Evolutionary conservation across 1,140 invertebrate species (phyloP).

Genomic region (Onthophagus taurus): DNA sequence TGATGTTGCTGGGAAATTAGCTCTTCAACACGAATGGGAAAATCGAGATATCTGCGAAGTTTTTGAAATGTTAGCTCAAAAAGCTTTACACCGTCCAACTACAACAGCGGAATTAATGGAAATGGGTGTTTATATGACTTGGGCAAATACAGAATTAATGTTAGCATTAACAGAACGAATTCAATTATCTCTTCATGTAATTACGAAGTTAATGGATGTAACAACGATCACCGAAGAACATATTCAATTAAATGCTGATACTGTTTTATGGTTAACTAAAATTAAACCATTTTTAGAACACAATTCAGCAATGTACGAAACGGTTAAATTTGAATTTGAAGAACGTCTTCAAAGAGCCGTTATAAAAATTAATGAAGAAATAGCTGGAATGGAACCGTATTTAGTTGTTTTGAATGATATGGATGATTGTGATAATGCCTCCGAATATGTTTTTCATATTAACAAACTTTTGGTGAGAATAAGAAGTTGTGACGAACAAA

Average conservation of each 20-base stretch:
- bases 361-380: constrained; percentile 56
- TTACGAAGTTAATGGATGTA: constrained; percentile 57
- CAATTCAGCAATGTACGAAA: constrained; percentile 64
- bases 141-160: constrained; percentile 26
- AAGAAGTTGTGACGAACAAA: constrained; percentile 59
- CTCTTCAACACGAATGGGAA: constrained; percentile 41
- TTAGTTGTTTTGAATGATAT: constrained; percentile 58
- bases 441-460: constrained; percentile 58
- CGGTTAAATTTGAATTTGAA: constrained; percentile 71
- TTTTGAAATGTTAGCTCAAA: constrained; percentile 51
- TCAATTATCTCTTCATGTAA: constrained; percentile 47
- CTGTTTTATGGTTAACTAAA: constrained; percentile 60
- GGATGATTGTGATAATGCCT: constrained; percentile 54
- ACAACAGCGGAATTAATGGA: constrained; percentile 65
- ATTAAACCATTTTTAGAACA: constrained; percentile 64
- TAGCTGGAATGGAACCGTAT: constrained; percentile 62
- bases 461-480: constrained; percentile 63
- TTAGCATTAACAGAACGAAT: constrained; percentile 49
- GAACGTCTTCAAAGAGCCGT: constrained; percentile 59
- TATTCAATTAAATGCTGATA: constrained; percentile 54
- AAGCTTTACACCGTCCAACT: constrained; percentile 51
- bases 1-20: constrained; percentile 42
- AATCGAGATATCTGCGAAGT: constrained; percentile 53
- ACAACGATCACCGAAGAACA: constrained; percentile 54
- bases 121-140: constrained; percentile 47